Evolutionary conservation across 2,888 invertebrate genomes (phyloP).

Genomic region (Apoda limacodes): DNA sequence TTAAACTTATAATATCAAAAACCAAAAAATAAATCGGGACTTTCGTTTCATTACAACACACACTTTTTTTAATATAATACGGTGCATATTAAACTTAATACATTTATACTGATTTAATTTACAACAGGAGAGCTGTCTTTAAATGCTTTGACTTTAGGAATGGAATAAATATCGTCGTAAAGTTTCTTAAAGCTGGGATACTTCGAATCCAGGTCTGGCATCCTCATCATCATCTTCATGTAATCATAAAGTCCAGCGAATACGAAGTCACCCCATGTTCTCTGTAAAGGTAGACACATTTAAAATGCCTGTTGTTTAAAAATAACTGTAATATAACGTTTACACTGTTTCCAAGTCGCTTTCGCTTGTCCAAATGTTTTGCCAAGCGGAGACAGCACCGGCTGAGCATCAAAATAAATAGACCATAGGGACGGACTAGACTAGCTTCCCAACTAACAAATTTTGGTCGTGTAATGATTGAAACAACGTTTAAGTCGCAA

Average conservation of each 20-base stretch:
- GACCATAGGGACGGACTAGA: not conserved
- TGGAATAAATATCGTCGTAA: constrained; percentile 32
- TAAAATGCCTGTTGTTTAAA: too few relatives aligned
- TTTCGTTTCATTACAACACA: not conserved
- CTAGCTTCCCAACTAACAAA: constrained; percentile 49
- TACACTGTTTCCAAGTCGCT: too few relatives aligned
- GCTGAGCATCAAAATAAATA: too few relatives aligned
- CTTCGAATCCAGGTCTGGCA: constrained; percentile 34
- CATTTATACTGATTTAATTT: constrained; percentile 12
- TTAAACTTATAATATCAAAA: not conserved
- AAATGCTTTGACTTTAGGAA: constrained; percentile 49
- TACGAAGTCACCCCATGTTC: constrained; percentile 53
- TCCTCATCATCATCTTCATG: constrained; percentile 28
- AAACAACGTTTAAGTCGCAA: too few relatives aligned
- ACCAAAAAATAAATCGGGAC: not conserved
- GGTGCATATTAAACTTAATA: not conserved
- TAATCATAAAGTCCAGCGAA: constrained; percentile 39
- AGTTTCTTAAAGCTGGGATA: constrained; percentile 49
- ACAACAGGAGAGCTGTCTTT: constrained; percentile 28
- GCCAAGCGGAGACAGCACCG: too few relatives aligned
- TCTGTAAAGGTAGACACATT: too few relatives aligned
- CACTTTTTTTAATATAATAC: not conserved
- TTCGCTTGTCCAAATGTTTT: too few relatives aligned
- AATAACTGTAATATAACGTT: too few relatives aligned
- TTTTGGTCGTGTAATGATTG: too few relatives aligned